Base-by-base conservation (phyloP, 64 coral and sea anemone genomes). In the Astreopora myriophthalma region DNA sequence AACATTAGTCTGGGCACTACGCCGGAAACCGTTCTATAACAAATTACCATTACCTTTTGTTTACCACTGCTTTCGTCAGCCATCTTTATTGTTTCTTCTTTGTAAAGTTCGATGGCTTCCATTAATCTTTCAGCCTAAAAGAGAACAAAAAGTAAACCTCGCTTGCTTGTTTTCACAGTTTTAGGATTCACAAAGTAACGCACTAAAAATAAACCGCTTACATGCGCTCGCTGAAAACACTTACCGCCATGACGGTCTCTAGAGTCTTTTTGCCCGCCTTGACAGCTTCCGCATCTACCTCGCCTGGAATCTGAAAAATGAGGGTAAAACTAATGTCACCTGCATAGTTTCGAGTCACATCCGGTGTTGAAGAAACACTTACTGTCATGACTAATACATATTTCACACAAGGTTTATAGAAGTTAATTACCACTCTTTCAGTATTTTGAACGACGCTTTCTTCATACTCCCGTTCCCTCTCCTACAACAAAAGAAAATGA, bases 231-330 rank as follows among this genome's bases (percentile, higher is more conserved):
- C 22, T 7, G 23, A 64, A 24, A 3, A 8, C 17, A 46, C 97
- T 48, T 63, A 99, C 97, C 74, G 94, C 94, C 66, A 91, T 99
- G 2, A 99, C 81, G 25, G 93, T 99, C n/a, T 99, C 97, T 44
- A 99, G 80, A 5, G 97, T 99, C 10, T 93, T 95, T 69, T 99
- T 99, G 1, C 97, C 91, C 12, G 97, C 90, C 22, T 99, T 99
- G 20, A 86, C 93, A 36, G 97, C 97, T 72, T 99, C 97, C 28
- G 90, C 73, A 32, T 99, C 97, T 37, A 44, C 64, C 42, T 99
- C 97, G 13, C 94, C 97, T 69, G 97, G 97, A 64, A 99, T 99
- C 97, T 99, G 44, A 91, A 1, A 33, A 5, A 71, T 16, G 68
- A 71, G 31, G 16, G 5, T 26, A 68, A 68, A 34, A 14, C 10